Conservation (phyloP, 2,888 invertebrate species). For the Arge pagana region DNA sequence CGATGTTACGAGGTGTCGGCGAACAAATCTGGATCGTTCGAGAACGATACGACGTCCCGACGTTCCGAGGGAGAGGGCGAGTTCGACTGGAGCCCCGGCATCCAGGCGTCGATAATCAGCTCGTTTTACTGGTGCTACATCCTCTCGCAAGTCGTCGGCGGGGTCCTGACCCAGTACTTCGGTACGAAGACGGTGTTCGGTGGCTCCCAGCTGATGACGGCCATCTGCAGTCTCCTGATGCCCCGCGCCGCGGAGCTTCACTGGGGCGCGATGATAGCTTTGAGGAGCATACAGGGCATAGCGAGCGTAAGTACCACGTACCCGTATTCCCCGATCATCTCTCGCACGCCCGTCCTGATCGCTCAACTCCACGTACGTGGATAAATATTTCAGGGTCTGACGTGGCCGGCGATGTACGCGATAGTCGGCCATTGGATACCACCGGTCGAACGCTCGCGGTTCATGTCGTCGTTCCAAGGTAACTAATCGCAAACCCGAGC, state of each 20-base stretch:
- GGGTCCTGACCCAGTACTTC: slow-evolving; percentile 71
- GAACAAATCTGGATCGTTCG: slow-evolving; percentile 32
- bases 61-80: slow-evolving; percentile 60
- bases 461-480: slow-evolving; percentile 78
- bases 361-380: background rate
- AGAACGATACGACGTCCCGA: slow-evolving; percentile 29
- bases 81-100: slow-evolving; percentile 67
- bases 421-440: slow-evolving; percentile 76
- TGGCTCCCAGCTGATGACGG: slow-evolving; percentile 72
- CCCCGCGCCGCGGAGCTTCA: slow-evolving; percentile 68
- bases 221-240: slow-evolving; percentile 69
- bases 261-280: slow-evolving; percentile 65
- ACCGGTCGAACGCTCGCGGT: slow-evolving; percentile 70
- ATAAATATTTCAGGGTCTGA: slow-evolving; percentile 62
- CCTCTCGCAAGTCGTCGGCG: slow-evolving; percentile 70
- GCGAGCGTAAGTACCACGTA: slow-evolving; percentile 68
- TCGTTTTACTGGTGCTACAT: slow-evolving; percentile 79
- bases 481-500: slow-evolving; percentile 29
- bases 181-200: slow-evolving; percentile 74
- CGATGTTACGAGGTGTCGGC: slow-evolving; percentile 45
- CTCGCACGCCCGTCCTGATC: too few species aligned
- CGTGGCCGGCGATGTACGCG: slow-evolving; percentile 79
- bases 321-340: too few species aligned
- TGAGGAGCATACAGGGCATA: slow-evolving; percentile 71
- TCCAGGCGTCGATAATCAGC: slow-evolving; percentile 69